Evolutionary conservation across 53 echinoderm and acorn worm genomes (phyloP).

Genomic region (Henricia sp.): DNA sequence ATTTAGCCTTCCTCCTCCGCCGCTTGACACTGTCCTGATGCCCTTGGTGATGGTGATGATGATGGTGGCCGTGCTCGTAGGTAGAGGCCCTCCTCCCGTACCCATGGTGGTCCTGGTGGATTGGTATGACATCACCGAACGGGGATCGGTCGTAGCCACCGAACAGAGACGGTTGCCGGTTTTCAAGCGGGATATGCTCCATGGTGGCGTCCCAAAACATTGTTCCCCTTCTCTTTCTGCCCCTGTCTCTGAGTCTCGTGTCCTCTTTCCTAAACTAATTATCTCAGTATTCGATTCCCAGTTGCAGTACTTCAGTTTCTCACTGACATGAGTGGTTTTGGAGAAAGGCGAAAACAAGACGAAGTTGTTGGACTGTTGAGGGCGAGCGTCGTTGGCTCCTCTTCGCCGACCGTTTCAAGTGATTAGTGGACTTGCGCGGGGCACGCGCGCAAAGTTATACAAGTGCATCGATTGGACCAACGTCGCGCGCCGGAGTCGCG

Average conservation of each 20-base stretch:
- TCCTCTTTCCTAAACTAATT: slow-evolving; percentile 11
- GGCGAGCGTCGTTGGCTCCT: slow-evolving; percentile 19
- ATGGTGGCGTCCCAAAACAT: slow-evolving; percentile 53
- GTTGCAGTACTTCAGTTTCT: slow-evolving; percentile 37
- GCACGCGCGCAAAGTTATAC: slow-evolving; percentile 57
- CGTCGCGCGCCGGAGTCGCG: slow-evolving; percentile 16
- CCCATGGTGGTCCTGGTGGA: slow-evolving; percentile 39
- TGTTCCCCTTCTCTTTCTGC: slow-evolving; percentile 12
- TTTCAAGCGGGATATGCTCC: slow-evolving; percentile 50
- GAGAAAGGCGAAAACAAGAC: background rate
- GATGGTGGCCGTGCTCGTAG: slow-evolving; percentile 30
- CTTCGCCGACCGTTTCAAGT: slow-evolving; percentile 21
- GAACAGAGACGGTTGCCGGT: slow-evolving; percentile 56
- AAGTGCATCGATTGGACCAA: slow-evolving; percentile 50
- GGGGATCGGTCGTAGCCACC: slow-evolving; percentile 49
- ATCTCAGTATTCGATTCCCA: slow-evolving; percentile 20
- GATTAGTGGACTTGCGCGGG: slow-evolving; percentile 49
- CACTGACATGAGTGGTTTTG: slow-evolving; percentile 36
- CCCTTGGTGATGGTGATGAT: too few species aligned
- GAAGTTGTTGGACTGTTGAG: slow-evolving; percentile 17
- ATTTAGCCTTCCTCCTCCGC: slow-evolving; percentile 87
- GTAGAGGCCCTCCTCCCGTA: slow-evolving; percentile 20
- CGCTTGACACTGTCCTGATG: slow-evolving; percentile 60
- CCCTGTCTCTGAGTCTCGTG: background rate
- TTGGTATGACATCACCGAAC: slow-evolving; percentile 54